phyloP scores from a whole-genome alignment of 2,113 vertebrate species.

The Osmerus eperlanus region DNA sequence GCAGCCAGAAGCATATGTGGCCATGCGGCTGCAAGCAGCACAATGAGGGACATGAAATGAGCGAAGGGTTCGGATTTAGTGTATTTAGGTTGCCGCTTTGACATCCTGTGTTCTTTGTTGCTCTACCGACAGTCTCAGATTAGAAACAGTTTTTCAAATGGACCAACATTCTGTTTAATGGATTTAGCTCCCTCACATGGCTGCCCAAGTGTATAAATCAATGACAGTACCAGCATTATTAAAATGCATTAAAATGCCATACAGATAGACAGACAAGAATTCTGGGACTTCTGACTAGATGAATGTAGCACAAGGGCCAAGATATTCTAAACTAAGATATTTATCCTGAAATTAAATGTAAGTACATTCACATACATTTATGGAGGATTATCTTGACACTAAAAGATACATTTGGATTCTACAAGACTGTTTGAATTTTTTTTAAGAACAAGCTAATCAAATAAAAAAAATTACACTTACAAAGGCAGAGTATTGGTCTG shows the following conservation, averaged over 20 bases:
- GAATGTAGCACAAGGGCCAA: background rate
- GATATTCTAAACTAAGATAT: conserved; percentile 20
- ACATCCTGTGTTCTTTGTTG: conserved; percentile 39
- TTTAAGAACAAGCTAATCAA: conserved; percentile 29
- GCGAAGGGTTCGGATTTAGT: conserved; percentile 33
- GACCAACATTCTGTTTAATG: conserved; percentile 2
- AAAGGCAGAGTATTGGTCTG: conserved; percentile 1
- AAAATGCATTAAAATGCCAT: no score
- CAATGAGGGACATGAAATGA: background rate
- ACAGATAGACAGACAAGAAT: no score
- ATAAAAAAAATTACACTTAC: conserved; percentile 36
- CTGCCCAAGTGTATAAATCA: no score
- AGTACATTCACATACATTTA: no score
- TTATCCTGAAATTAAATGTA: conserved; percentile 27
- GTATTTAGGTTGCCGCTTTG: conserved; percentile 34
- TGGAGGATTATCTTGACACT: no score
- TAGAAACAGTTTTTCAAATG: background rate
- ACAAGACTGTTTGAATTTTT: no score
- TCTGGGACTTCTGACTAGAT: no score
- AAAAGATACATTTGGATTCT: no score
- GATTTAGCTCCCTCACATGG: background rate
- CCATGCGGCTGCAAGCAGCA: conserved; percentile 33
- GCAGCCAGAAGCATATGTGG: conserved; percentile 56
- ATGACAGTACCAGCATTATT: no score
- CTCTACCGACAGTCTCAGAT: conserved; percentile 25